Conservation (phyloP, 1,140 invertebrate species). For the Nylanderia fulva region DNA sequence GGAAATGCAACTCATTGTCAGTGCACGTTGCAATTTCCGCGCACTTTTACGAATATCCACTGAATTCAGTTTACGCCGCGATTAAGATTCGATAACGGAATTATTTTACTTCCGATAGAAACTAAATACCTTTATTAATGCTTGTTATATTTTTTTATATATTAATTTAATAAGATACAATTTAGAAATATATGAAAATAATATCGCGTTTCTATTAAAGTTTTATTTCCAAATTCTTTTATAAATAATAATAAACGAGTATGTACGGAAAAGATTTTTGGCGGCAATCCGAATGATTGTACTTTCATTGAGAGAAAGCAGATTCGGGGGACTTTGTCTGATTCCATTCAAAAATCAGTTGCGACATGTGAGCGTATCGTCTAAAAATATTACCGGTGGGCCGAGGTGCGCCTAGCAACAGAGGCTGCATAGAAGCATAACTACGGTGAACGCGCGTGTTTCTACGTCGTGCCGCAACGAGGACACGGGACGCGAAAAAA, state of each 20-base stretch:
- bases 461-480: slow-evolving; percentile 77
- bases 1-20: slow-evolving; percentile 53
- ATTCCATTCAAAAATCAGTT: slow-evolving; percentile 71
- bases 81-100: slow-evolving; percentile 37
- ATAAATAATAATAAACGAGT: neutral
- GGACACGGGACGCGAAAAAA: slow-evolving; percentile 76
- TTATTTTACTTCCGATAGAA: neutral
- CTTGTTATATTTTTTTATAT: neutral
- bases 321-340: slow-evolving; percentile 24
- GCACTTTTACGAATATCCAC: slow-evolving; percentile 32
- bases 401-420: slow-evolving; percentile 83
- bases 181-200: neutral
- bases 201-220: neutral
- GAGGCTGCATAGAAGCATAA: slow-evolving; percentile 82
- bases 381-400: slow-evolving; percentile 82
- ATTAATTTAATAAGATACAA: neutral
- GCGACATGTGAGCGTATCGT: slow-evolving; percentile 80
- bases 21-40: slow-evolving; percentile 55
- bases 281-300: neutral
- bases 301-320: slow-evolving; percentile 34
- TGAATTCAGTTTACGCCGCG: slow-evolving; percentile 27
- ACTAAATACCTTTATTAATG: neutral
- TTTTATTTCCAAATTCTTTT: neutral
- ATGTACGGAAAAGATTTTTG: neutral
- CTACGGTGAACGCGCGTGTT: slow-evolving; percentile 77